Conservation (phyloP, 2,113 vertebrate species). For the Xenopus tropicalis region UCB_Xtro_10.0 CM004452.2:26759501-26760000, state of each 20-base stretch:
- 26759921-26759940: too few species aligned
- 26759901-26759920: too few species aligned
- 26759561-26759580: too few species aligned
- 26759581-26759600: neutral
- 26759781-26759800: neutral
- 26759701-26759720: too few species aligned
- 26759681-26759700: slow-evolving; percentile 4
- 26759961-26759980: too few species aligned
- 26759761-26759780: slow-evolving; percentile 4
- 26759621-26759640: too few species aligned
- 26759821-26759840: neutral
- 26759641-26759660: slow-evolving; percentile 1
- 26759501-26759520: too few species aligned
- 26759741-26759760: slow-evolving; percentile 23
- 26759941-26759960: too few species aligned
- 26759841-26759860: neutral
- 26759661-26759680: slow-evolving; percentile 2
- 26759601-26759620: slow-evolving; percentile 19
- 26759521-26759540: too few species aligned
- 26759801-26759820: slow-evolving; percentile 1
- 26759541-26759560: too few species aligned
- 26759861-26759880: neutral
- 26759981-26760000: too few species aligned
- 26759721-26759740: slow-evolving; percentile 32
- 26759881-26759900: slow-evolving; percentile 1